Conservation (phyloP, 2,888 invertebrate species). For the Falcaria lacertinaria region DNA sequence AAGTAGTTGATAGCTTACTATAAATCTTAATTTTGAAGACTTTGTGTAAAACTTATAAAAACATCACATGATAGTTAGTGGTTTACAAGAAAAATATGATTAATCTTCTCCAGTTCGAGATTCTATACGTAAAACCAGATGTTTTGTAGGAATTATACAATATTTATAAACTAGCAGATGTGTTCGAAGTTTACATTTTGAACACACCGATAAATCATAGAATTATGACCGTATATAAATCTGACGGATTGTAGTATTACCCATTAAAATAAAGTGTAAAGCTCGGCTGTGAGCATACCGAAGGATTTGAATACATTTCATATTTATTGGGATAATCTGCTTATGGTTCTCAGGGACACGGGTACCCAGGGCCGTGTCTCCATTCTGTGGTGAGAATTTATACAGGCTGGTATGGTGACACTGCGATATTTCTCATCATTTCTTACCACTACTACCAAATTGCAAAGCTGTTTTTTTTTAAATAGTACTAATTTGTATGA, state of each 20-base stretch:
- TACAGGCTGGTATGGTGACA: constrained; percentile 28
- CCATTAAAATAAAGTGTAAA: constrained; percentile 29
- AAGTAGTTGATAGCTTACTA: too few species aligned
- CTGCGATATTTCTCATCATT: background rate
- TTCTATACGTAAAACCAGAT: background rate
- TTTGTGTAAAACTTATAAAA: too few species aligned
- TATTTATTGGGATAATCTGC: constrained; percentile 71
- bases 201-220: background rate
- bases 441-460: too few species aligned
- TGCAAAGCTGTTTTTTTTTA: too few species aligned
- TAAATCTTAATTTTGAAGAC: too few species aligned
- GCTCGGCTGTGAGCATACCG: constrained; percentile 24
- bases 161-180: background rate
- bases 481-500: too few species aligned
- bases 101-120: background rate
- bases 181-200: background rate
- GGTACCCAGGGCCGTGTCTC: constrained; percentile 24
- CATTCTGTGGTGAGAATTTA: constrained; percentile 30
- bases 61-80: too few species aligned
- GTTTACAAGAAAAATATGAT: background rate
- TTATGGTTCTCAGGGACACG: constrained; percentile 40
- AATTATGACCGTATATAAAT: constrained; percentile 17
- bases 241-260: constrained; percentile 22
- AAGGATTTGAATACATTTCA: constrained; percentile 52
- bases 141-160: background rate